These are phyloP conservation scores for Otus sunia DNA, from an alignment of 2,113 vertebrate species.

Conservation along the genomic window DNA sequence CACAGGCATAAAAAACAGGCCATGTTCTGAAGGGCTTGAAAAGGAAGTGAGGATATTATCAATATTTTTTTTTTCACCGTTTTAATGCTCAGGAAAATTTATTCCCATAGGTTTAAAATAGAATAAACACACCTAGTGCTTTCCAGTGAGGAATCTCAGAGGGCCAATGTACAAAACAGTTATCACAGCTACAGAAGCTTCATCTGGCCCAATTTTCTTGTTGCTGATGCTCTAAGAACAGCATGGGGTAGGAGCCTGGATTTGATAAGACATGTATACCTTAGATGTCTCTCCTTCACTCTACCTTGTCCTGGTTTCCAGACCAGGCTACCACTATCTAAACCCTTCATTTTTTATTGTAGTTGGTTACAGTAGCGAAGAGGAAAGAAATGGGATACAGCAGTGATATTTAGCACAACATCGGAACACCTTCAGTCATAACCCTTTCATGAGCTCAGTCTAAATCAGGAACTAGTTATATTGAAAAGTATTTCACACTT, in stretches of 20 bases:
- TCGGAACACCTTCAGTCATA: not conserved
- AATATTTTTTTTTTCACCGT: not conserved
- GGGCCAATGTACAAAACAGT: not conserved
- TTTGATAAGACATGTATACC: not conserved
- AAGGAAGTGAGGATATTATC: not conserved
- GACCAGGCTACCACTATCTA: not conserved
- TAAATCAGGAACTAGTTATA: not conserved
- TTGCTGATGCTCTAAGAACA: not conserved
- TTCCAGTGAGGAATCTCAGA: not conserved
- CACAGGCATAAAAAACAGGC: not conserved
- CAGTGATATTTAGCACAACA: not conserved
- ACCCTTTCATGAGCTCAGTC: rapidly evolving
- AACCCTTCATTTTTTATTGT: not conserved
- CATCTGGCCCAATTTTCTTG: not conserved
- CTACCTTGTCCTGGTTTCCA: not conserved
- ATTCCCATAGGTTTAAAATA: not conserved
- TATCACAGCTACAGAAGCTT: not conserved
- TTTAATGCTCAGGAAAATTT: not conserved
- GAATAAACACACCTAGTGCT: not conserved
- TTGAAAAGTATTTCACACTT: not conserved
- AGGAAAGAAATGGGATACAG: not conserved
- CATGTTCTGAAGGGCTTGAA: not conserved
- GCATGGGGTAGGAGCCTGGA: not conserved
- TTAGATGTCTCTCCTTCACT: not conserved
- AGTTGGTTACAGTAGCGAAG: not conserved